Evolutionary conservation across 1,140 invertebrate species (phyloP).

Genomic region (Zelostemma sp.): DNA sequence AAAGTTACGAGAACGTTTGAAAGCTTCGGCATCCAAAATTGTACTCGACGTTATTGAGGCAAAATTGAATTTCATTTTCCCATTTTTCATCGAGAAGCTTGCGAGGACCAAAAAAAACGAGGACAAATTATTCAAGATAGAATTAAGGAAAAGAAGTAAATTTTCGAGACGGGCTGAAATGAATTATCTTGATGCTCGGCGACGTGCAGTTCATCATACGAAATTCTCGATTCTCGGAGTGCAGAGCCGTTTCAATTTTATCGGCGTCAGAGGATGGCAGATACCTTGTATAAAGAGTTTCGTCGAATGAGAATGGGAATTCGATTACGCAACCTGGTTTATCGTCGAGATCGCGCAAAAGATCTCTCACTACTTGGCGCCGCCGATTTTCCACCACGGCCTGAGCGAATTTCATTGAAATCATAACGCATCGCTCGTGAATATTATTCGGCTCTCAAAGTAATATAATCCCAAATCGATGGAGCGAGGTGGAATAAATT

Average conservation of each 20-base stretch:
- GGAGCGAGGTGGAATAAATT: slow-evolving; percentile 63
- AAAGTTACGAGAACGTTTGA: too few species aligned
- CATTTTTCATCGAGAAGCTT: neutral
- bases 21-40: neutral
- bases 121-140: too few species aligned
- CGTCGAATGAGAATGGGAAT: slow-evolving; percentile 43
- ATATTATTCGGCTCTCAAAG: slow-evolving; percentile 66
- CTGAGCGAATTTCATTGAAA: slow-evolving; percentile 62
- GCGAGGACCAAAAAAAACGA: too few species aligned
- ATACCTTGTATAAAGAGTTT: slow-evolving; percentile 36
- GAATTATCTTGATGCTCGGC: neutral
- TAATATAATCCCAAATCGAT: slow-evolving; percentile 68
- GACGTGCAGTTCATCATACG: slow-evolving; percentile 13
- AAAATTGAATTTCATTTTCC: neutral
- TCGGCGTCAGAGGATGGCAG: slow-evolving; percentile 38
- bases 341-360: slow-evolving; percentile 51
- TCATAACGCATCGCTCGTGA: slow-evolving; percentile 65
- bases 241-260: slow-evolving; percentile 40
- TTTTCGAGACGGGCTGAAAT: neutral
- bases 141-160: neutral
- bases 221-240: slow-evolving; percentile 36
- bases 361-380: slow-evolving; percentile 23
- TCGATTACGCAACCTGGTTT: slow-evolving; percentile 57
- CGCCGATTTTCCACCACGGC: slow-evolving; percentile 58
- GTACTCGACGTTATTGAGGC: neutral